Base-by-base conservation (phyloP, 2,888 invertebrate species). In the Pachliopta kotzebuea region DNA sequence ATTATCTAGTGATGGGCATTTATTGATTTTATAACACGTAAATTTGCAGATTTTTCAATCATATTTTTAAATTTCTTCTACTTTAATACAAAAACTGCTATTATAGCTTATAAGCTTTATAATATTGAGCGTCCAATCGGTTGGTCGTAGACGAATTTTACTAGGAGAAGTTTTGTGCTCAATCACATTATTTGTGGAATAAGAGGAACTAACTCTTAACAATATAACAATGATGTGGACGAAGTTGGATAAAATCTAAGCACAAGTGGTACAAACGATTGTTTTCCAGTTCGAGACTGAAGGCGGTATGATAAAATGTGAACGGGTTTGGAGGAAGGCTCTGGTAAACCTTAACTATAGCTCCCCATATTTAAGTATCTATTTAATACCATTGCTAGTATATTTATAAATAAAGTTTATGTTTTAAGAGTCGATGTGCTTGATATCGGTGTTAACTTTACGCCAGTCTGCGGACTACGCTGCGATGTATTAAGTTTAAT, bases 401-500 rank as follows among this genome's bases (percentile, higher is more conserved):
- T 63, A 63, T 59, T 63, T 67, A 67, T 68, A 61, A 60, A 70
- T 76, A 82, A 76, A 76, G 76, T 79, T 84, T 83, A 69, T 76
- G 77, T 80, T 79, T 37, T 62, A 60, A 66, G 80, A 80, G 78
- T 89, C 78, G 75, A 86, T 90, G 90, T 90, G 90, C 90, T 90
- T 88, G 80, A 78, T 75, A 73, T 82, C 77, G 76, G 74, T 85
- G 84, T 85, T 86, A 83, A 81, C 76, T 74, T 67, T 70, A 71
- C 76, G 81, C 80, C 84, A 81, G 76, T 77, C 69, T 81, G 77
- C 71, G 76, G 24, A 76, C 76, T 83, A 84, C 82, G 85, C 85
- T 82, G 80, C 74, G 86, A 83, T 85, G 74, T 88, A 88, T 89
- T 90, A 89, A 88, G 90, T 90, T 90, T 89, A 70, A 79, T 82